Base-by-base conservation (phyloP, 1,140 invertebrate species). In the Papilio dardanus region DNA sequence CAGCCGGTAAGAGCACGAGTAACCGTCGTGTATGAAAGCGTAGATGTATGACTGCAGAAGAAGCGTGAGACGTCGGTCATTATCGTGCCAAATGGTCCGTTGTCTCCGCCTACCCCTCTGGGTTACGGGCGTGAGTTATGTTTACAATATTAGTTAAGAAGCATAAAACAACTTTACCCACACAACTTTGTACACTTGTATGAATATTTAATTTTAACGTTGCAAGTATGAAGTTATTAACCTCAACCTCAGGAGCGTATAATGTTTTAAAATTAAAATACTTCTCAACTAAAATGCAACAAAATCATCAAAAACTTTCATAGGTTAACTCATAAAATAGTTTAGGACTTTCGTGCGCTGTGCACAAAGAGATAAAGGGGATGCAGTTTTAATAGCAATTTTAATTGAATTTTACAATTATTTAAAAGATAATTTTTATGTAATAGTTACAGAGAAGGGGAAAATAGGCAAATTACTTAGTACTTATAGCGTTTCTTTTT, bases 201-300 rank as follows among this genome's bases (percentile, higher is more conserved):
- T 54, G 21, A 24, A 58, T 28, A 28, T 28, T 62, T 14, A 30
- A 62, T 28, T 62, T 62, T 30, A 16, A 62, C 14, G 50, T 54
- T 24, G 24, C 54, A 62, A 28, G 54, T 28, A 62, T 62, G 10
- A 28, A 62, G 54, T 62, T 62, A 12, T 62, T 62, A 28, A 62
- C 54, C 24, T 12, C 24, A 62, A 62, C 54, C 54, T 62, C 21
- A 28, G 54, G 12, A 62, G 0, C 24, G 54, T 62, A 28, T 62
- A 62, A 62, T 16, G 67, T 69, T 69, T 69, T 69, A 19, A 69
- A 69, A 69, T 69, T 69, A 69, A 69, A 69, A 69, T 69, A 69
- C 67, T 69, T 69, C 37, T 69, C 35, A 62, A 37, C 37, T 24
- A 28, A 40, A 69, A 40, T 40, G 67, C 21, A 42, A 40, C 67